Evolutionary conservation across 2,888 invertebrate genomes (phyloP).

Genomic region (Caenorhabditis uteleia): DNA sequence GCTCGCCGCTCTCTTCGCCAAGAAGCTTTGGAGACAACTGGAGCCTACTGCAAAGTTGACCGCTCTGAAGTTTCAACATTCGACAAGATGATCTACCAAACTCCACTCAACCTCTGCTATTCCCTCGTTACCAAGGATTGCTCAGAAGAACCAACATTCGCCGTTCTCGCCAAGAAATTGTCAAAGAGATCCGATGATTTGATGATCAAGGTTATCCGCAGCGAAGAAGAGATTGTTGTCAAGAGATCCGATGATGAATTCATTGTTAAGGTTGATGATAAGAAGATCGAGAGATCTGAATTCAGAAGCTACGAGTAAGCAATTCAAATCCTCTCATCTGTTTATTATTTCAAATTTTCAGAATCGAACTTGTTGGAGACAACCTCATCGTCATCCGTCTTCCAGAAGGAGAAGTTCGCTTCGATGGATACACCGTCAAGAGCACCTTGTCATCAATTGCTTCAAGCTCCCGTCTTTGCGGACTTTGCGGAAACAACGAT

Average conservation of each 20-base stretch:
- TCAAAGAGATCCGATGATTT: slow-evolving; percentile 46
- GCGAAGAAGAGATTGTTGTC: slow-evolving; percentile 37
- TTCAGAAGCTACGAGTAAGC: slow-evolving; percentile 26
- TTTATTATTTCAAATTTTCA: slow-evolving; percentile 7
- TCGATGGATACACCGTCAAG: slow-evolving; percentile 58
- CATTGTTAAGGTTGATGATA: slow-evolving; percentile 44
- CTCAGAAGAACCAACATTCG: slow-evolving; percentile 67
- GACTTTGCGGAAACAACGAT: slow-evolving; percentile 68
- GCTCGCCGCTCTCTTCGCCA: slow-evolving; percentile 17
- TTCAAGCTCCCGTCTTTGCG: slow-evolving; percentile 57
- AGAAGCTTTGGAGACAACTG: slow-evolving; percentile 22
- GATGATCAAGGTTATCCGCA: slow-evolving; percentile 55
- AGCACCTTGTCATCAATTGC: slow-evolving; percentile 39
- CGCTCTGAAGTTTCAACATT: slow-evolving; percentile 61
- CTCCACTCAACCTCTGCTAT: slow-evolving; percentile 68
- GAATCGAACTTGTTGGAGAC: slow-evolving; percentile 38
- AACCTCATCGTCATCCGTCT: slow-evolving; percentile 44
- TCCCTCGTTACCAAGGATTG: slow-evolving; percentile 71
- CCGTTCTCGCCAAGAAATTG: slow-evolving; percentile 69
- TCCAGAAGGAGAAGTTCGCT: slow-evolving; percentile 39
- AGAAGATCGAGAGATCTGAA: slow-evolving; percentile 20
- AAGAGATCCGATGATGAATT: slow-evolving; percentile 31
- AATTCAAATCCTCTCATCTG: not conserved
- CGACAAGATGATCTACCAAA: slow-evolving; percentile 63
- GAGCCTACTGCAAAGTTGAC: slow-evolving; percentile 31